Base-by-base conservation (phyloP, 2,888 invertebrate species). In the Pseudococcus viburni region DNA sequence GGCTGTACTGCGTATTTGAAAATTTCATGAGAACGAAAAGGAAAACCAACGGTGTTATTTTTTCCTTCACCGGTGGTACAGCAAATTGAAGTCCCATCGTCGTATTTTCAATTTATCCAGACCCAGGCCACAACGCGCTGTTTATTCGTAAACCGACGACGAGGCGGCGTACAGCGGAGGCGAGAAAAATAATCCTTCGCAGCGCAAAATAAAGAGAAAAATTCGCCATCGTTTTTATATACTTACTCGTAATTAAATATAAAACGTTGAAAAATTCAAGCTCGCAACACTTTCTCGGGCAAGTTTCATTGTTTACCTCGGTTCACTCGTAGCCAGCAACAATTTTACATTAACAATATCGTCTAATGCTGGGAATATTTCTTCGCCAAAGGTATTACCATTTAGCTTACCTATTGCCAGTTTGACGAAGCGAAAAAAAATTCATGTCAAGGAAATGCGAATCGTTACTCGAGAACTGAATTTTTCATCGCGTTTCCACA, bases 371-470 rank as follows among this genome's bases (percentile, higher is more conserved):
- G 51, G 17, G 51, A 51, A 51, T 33, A 51, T 51, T 51, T 51
- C 17, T 5, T 51, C 51, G 12, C 51, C 17, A 15, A 51, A 17
- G 17, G 51, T 17, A 59, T 19, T 59, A 59, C 59, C 59, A 59
- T 9, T n/a, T 7, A 59, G 19, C 19, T 59, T 9, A 51, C 51
- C 51, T 51, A 9, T 22, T 11, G 12, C 33, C 64, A 9, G 68
- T 73, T 73, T 73, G 68, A 33, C 68, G 68, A 33, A 15, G 68
- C 68, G 68, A 73, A 33, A 73, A n/a, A 73, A 73, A 33, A 73
- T 26, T 73, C 68, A 33, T 73, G 68, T 73, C 68, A 73, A 73
- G 68, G 68, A 73, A 73, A 73, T 26, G 33, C 68, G 68, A 73
- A 73, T 73, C 68, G 68, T 12, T 73, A 19, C 19, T n/a, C 59